Conservation (phyloP, 2,888 invertebrate species). For the Xanthorhoe spadicearia region DNA sequence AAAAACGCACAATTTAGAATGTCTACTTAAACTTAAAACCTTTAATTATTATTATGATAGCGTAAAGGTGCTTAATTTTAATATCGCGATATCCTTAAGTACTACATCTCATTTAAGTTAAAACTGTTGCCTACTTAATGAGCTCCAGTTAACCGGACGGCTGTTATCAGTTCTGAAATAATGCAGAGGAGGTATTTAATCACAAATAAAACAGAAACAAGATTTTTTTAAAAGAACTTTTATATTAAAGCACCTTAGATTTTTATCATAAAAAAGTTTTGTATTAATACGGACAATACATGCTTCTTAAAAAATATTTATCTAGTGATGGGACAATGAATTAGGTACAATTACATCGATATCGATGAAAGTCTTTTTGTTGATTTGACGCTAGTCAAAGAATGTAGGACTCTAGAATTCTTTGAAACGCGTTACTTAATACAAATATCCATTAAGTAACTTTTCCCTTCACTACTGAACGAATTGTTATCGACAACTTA, state of each 20-base stretch:
- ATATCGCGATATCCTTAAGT: constrained; percentile 36
- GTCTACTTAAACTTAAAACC: constrained; percentile 12
- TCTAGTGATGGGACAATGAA: background rate
- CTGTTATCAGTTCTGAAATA: constrained; percentile 30
- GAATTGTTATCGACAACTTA: constrained; percentile 39
- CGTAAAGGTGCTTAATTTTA: constrained; percentile 38
- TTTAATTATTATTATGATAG: constrained; percentile 18
- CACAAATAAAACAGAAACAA: no score
- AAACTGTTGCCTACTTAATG: constrained; percentile 40
- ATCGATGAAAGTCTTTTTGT: background rate
- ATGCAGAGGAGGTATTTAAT: no score
- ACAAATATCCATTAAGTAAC: background rate
- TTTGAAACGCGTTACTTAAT: background rate
- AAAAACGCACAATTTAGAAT: background rate
- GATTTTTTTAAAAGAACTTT: no score
- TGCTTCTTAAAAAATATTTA: background rate
- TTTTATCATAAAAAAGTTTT: no score
- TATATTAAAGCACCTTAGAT: no score
- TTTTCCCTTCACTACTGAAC: constrained; percentile 26
- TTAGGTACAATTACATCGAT: background rate
- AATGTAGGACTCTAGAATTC: background rate
- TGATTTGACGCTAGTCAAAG: background rate
- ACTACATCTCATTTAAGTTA: constrained; percentile 39
- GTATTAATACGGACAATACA: no score
- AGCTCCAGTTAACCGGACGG: constrained; percentile 30